These are phyloP conservation scores for Agapornis canus DNA, from an alignment of 2,797 vertebrate genomes.

Conservation along the genomic window DNA sequence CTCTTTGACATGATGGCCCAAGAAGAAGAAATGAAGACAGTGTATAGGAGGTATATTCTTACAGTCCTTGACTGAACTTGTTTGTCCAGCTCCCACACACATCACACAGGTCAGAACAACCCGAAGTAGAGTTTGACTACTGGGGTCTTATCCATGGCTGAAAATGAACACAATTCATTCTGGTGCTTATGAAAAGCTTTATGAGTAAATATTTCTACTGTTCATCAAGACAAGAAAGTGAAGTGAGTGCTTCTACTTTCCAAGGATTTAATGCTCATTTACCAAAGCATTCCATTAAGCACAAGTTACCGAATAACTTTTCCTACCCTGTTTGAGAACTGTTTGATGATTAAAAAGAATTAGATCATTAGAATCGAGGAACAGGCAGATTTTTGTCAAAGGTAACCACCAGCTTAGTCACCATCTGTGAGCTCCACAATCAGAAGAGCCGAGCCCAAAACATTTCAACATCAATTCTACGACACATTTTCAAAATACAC, in stretches of 20 bases:
- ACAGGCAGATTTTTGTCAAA: not conserved
- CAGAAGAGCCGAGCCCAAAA: not conserved
- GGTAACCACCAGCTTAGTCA: not conserved
- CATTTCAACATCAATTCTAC: not conserved
- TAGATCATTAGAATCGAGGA: not conserved
- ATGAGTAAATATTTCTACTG: not conserved
- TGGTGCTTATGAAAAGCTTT: not conserved
- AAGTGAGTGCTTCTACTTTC: not conserved
- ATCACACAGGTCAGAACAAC: not conserved
- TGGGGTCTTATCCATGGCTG: not conserved
- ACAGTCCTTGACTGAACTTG: not conserved
- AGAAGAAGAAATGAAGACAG: not conserved
- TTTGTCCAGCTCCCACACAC: not conserved
- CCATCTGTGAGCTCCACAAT: not conserved
- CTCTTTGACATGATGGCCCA: not conserved
- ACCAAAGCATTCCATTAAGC: not conserved
- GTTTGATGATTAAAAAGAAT: not conserved
- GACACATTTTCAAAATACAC: not conserved
- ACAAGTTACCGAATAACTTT: not conserved
- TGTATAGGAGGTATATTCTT: not conserved
- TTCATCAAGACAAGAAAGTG: not conserved
- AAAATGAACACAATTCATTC: not conserved
- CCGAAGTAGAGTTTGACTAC: not conserved
- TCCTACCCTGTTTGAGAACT: not conserved
- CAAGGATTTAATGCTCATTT: not conserved